Evolutionary conservation across 1,140 invertebrate species (phyloP).

Genomic region (Heliconius hermathena): DNA sequence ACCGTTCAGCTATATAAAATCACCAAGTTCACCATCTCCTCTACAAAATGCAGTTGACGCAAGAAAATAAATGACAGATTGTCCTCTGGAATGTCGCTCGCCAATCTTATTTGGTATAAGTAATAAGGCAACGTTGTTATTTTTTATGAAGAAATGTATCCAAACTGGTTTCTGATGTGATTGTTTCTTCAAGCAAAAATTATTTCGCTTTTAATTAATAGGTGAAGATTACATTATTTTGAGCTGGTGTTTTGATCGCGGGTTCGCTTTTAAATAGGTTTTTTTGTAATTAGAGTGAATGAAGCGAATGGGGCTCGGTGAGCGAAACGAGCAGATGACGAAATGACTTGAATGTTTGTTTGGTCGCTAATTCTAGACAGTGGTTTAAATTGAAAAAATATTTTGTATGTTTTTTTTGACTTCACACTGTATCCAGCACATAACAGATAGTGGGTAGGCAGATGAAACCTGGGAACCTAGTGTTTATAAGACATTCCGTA

Average conservation of each 20-base stretch:
- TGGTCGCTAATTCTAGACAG: too few relatives aligned
- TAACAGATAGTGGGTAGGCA: neutral
- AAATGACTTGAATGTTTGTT: too few relatives aligned
- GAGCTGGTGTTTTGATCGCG: neutral
- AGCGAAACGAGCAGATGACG: too few relatives aligned
- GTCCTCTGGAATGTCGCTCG: neutral
- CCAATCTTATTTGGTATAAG: conserved; percentile 1
- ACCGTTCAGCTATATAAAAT: too few relatives aligned
- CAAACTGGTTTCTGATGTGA: neutral
- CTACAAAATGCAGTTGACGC: neutral
- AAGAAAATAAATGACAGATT: neutral
- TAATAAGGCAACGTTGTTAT: neutral
- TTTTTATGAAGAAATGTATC: neutral
- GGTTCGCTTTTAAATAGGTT: neutral
- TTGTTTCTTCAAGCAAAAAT: neutral
- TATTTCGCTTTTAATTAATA: neutral
- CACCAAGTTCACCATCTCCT: neutral
- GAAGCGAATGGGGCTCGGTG: too few relatives aligned
- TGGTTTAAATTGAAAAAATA: too few relatives aligned
- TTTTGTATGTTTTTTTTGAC: too few relatives aligned
- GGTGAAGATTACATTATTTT: neutral
- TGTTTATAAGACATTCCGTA: neutral
- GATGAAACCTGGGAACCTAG: neutral
- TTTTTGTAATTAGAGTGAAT: too few relatives aligned
- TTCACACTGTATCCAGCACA: too few relatives aligned